Evolutionary conservation across 2,113 vertebrate genomes (phyloP), one percentile per base, ranked within the genome.

Genomic region (Aythya baeri): DNA sequence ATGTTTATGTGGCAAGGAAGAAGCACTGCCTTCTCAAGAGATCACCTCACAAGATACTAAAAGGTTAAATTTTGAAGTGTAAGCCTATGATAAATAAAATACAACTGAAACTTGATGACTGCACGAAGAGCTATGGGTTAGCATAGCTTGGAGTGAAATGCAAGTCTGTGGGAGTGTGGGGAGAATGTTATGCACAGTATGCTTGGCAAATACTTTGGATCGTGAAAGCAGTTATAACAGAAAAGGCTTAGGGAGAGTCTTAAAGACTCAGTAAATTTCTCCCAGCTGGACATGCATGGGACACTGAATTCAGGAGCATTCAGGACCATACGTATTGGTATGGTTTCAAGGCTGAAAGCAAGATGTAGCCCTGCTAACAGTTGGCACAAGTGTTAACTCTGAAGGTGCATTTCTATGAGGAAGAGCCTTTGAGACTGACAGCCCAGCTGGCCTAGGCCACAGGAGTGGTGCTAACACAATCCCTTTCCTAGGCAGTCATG

Each of bases 71-170:
- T 75, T 85, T 87, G n/a, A 82, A 91, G 75, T 67, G 43, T 83
- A 92, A 88, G 44, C 59, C 41, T 61, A 41, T 70, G 59, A 77
- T 92, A 88, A 92, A 92, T 92, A 83, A 93, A 94, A 93, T 70
- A 93, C 58, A 52, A 62, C 63, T 61, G 67, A 83, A 38, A 73
- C 67, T 46, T 79, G 44, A 20, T 75, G 71, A 70, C 18, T 57
- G 86, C 83, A 66, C 86, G 83, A 88, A 76, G 72, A 80, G 38
- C 83, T 80, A 20, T 54, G 83, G 89, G 77, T 80, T 90, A 91
- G 83, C 71, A 92, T 29, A 75, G 88, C 62, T 84, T 78, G 82
- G 59, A 89, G 67, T 61, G 52, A 83, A 79, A 81, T 62, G 68
- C 50, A 68, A 71, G 74, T n/a, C 29, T 31, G 13, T 41, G 88